A percentile compares a stretch with the other conserved stretches of the same genome.
Evolutionary conservation across 2,797 vertebrate genomes (phyloP).

Genomic region (Poecilia velifera): DNA sequence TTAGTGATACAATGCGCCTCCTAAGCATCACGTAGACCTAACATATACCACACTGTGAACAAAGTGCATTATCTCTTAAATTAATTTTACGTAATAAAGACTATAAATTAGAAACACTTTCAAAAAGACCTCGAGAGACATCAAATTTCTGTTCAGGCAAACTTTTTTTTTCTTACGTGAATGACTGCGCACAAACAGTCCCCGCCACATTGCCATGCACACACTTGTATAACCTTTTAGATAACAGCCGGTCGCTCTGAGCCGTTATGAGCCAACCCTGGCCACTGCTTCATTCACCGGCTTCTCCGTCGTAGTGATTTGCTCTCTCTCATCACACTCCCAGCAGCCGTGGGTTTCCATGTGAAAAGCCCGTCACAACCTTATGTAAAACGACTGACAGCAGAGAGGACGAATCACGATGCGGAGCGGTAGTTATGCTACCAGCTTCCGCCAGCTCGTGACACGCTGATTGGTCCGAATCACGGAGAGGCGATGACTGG

Average conservation of each 20-base stretch:
- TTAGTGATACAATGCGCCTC: background rate
- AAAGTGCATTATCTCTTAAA: background rate
- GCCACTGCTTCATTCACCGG: slow-evolving; percentile 66
- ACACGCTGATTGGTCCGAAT: slow-evolving; percentile 17
- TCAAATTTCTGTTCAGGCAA: slow-evolving; percentile 12
- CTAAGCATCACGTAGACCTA: background rate
- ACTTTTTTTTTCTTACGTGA: slow-evolving; percentile 21
- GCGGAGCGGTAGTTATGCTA: background rate
- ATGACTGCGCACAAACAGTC: slow-evolving; percentile 29
- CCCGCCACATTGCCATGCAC: slow-evolving; percentile 65
- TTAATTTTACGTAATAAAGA: slow-evolving; percentile 5
- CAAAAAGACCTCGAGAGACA: slow-evolving; percentile 20
- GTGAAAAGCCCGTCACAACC: slow-evolving; percentile 71
- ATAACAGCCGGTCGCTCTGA: slow-evolving; percentile 70
- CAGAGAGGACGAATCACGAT: slow-evolving; percentile 36
- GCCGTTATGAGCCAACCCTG: slow-evolving; percentile 70
- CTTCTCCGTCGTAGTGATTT: slow-evolving; percentile 67
- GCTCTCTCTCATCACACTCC: slow-evolving; percentile 57
- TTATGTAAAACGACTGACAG: slow-evolving; percentile 80
- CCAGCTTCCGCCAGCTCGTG: background rate
- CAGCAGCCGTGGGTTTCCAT: slow-evolving; percentile 75
- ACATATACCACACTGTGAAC: background rate
- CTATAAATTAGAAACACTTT: slow-evolving; percentile 24
- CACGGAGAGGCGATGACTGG: rapidly evolving
- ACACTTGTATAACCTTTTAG: slow-evolving; percentile 86